Evolutionary conservation across 53 echinoderm and acorn worm species (phyloP), one percentile per base, ranked within the genome.

Genomic region (Temnopleurus reevesii): DNA sequence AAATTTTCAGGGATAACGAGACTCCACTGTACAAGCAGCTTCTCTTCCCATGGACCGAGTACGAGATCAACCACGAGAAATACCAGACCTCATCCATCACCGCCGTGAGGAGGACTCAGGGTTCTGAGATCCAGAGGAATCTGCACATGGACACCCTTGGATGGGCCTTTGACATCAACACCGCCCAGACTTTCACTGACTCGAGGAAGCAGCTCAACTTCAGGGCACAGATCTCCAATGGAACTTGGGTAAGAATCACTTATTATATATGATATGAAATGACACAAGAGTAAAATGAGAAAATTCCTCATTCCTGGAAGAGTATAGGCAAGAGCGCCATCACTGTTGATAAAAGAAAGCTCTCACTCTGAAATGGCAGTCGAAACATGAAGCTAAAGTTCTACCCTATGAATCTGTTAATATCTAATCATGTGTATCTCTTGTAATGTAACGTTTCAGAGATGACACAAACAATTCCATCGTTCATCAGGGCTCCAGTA

Each of bases 11-110:
- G 97, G 97, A 97, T 77, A 86, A 92, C 61, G 97, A 97, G 90
- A 97, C 97, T 23, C 94, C 95, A 13, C 55, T 97, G 60, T 95
- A 94, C 90, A 81, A 91, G 86, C 97, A 97, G 95, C 45, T 97
- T 27, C 64, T 92, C 44, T 95, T 90, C 90, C 95, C 95, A 6
- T 55, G 90, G 47, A 92, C 91, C 53, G 90, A 53, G 41, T 94
- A 94, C 88, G 19, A 44, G 55, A 95, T 95, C 94, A 94, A 94
- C 89, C 93, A 91, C 19, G 93, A 91, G 81, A 99, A 99, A 56
- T 95, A 94, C 92, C 92, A 89, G 65, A 90, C 44, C 51, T 23
- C 89, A 23, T 84, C 66, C 65, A 89, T 93, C 38, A 44, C 63
- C 53, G 31, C 77, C 30, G 17, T 46, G 30, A 89, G 91, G 28